phyloP scores from a whole-genome alignment of 2,888 invertebrate species.

The Pollenia angustigena region DNA sequence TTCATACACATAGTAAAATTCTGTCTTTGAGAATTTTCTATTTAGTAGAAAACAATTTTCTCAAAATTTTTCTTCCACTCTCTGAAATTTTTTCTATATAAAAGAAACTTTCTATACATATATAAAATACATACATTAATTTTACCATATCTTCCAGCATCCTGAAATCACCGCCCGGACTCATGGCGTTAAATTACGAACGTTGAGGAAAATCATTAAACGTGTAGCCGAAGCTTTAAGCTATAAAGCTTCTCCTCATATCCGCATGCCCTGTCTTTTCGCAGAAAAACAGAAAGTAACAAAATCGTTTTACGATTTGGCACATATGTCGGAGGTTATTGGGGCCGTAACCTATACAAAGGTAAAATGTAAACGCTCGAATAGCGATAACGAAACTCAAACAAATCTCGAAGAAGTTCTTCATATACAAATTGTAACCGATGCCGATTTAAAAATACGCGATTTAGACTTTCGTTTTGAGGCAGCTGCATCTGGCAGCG shows the following conservation, averaged over 20 bases:
- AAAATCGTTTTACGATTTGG: slow-evolving; percentile 78
- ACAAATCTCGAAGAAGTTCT: slow-evolving; percentile 62
- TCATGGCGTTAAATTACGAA: slow-evolving; percentile 78
- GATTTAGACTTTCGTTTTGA: slow-evolving; percentile 78
- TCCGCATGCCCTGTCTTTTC: slow-evolving; percentile 81
- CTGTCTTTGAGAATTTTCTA: no score
- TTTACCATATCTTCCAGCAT: slow-evolving; percentile 73
- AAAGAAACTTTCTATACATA: neutral
- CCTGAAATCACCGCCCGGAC: slow-evolving; percentile 78
- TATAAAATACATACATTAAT: no score
- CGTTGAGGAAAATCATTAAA: slow-evolving; percentile 79
- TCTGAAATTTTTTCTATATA: no score
- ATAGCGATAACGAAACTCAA: neutral
- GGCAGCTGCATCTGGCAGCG: slow-evolving; percentile 69
- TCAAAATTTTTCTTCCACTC: no score
- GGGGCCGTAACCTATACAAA: slow-evolving; percentile 77
- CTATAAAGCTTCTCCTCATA: slow-evolving; percentile 80
- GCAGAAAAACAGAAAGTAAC: slow-evolving; percentile 80
- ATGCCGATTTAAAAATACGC: slow-evolving; percentile 79
- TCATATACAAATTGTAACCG: slow-evolving; percentile 79
- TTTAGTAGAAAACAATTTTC: no score
- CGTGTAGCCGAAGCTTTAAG: slow-evolving; percentile 79
- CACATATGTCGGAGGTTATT: slow-evolving; percentile 80
- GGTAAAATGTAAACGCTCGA: slow-evolving; percentile 74
- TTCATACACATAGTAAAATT: no score